Evolutionary conservation across 1,140 invertebrate genomes (phyloP), one percentile per base, ranked within the genome.

Genomic region (Papilio xuthus): DNA sequence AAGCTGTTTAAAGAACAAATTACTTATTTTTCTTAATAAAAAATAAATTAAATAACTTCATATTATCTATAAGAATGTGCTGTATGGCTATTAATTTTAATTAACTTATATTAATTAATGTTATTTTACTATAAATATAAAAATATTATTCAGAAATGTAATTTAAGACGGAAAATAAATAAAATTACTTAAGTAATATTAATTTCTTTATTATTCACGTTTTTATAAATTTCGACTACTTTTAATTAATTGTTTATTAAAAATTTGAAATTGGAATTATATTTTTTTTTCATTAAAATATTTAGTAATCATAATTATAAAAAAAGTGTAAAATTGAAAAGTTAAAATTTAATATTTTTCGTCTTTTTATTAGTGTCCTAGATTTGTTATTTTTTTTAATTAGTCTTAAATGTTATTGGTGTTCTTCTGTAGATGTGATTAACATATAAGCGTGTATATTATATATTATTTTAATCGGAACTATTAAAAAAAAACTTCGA

Each of bases 401-500:
- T 76, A 63, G 37, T 63, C n/a, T 76, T 63, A 63, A 76, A 76
- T 76, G 20, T 76, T 76, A 76, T 76, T 50, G 26, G 28, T 53
- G 50, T 75, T 28, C 18, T 75, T 63, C 56, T 1, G 20, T 60
- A 63, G 32, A 76, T 63, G 74, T 75, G 47, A 60, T 63, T 76
- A 76, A 41, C n/a, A 42, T 63, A 41, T 63, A 76, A 76, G 37
- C 84, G 82, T 78, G 41, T 81, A 83, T 63, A 70, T 81, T 86
- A 79, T 83, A 79, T 84, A 71, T 83, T 84, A 76, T 83, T 78
- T 79, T 83, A 82, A 83, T 78, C 83, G 80, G 81, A 79, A 85
- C 83, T 80, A 85, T 86, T 83, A 83, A 86, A 88, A 88, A 78
- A 84, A 81, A 78, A 85, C 83, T 85, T 89, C 85, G 87, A 88